Percentiles rank a stretch among this genome's conserved stretches.
Evolutionary conservation across 2,797 vertebrate species (phyloP).

Genomic region (Nothura maculosa): DNA sequence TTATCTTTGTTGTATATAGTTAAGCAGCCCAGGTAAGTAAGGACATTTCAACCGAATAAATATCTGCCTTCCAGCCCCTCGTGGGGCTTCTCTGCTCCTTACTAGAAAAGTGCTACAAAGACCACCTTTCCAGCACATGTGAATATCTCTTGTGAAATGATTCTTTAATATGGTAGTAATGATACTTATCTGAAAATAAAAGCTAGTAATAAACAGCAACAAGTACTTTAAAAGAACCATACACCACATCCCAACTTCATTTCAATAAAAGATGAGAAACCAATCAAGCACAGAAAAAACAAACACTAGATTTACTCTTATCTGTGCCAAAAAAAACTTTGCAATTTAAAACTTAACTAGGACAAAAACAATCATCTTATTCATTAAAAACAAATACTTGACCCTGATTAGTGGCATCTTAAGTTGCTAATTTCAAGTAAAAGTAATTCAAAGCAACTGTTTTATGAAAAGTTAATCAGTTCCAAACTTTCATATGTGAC

Average conservation of each 20-base stretch:
- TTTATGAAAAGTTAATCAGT: constrained; percentile 59
- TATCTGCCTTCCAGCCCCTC: constrained; percentile 10
- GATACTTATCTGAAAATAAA: constrained; percentile 12
- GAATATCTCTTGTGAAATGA: constrained; percentile 34
- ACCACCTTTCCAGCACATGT: not conserved
- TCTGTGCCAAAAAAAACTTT: not conserved
- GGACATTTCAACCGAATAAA: constrained; percentile 2
- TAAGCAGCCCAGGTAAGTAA: not conserved
- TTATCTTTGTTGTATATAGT: not conserved
- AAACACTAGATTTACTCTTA: not conserved
- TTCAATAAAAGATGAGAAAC: not conserved
- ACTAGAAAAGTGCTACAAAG: not conserved
- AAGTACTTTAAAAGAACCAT: constrained; percentile 19
- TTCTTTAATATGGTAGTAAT: not conserved
- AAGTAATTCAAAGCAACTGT: constrained; percentile 38
- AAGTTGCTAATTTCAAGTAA: not conserved
- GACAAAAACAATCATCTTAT: not conserved
- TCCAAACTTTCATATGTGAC: constrained; percentile 61
- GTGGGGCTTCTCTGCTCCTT: not conserved
- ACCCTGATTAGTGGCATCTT: not conserved
- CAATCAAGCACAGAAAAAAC: not conserved
- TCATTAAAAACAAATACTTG: not conserved
- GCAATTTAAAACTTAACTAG: not conserved
- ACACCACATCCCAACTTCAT: not conserved
- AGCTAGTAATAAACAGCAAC: not conserved